Evolutionary conservation across 2,113 vertebrate species (phyloP).

Genomic region (Zonotrichia leucophrys): DNA sequence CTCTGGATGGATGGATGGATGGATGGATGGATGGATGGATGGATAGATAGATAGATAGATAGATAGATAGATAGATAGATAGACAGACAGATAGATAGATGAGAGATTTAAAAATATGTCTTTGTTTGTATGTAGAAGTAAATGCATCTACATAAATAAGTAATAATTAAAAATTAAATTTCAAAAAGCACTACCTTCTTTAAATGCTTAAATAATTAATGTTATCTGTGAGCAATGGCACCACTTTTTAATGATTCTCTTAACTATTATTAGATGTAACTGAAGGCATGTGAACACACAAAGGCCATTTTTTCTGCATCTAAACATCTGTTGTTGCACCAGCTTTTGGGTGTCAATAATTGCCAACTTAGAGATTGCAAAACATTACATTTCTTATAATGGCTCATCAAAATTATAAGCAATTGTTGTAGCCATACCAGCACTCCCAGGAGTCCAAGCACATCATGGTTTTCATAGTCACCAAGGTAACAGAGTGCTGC

Average conservation of each 20-base stretch:
- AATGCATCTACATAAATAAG: background rate
- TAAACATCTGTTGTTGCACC: conserved; percentile 19
- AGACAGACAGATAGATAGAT: background rate
- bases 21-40: background rate
- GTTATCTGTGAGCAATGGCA: background rate
- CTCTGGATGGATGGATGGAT: background rate
- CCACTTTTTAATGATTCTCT: background rate
- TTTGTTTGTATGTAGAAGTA: background rate
- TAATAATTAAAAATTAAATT: background rate
- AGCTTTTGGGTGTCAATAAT: conserved; percentile 20
- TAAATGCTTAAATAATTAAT: background rate
- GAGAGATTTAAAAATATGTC: background rate
- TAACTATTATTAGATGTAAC: background rate
- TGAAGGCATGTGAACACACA: background rate
- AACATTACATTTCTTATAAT: conserved; percentile 16
- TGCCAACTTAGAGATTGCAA: background rate
- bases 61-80: background rate
- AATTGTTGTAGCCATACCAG: background rate
- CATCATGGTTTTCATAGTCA: background rate
- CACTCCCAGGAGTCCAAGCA: background rate
- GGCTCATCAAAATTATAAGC: background rate
- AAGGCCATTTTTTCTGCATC: background rate
- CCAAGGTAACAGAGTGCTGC: background rate
- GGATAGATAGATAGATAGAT: background rate
- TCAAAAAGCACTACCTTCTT: background rate